phyloP scores from a whole-genome alignment of 2,797 vertebrate genomes.

The Brachymystax lenok region DNA sequence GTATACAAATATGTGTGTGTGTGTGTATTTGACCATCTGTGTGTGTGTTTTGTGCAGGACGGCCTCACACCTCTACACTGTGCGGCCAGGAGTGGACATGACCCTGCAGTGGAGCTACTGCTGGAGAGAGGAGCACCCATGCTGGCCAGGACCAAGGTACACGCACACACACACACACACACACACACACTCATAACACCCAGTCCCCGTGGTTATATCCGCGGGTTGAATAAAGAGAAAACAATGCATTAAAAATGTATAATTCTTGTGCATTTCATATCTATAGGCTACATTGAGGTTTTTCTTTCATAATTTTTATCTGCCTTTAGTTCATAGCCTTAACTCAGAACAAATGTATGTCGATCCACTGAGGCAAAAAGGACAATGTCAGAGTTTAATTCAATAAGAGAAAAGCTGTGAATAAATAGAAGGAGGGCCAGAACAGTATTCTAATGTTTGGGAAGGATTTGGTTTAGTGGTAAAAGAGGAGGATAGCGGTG shows the following conservation, averaged over 20 bases:
- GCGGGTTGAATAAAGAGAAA: too few species aligned
- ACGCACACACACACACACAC: neutral
- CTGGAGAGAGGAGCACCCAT: constrained; percentile 93
- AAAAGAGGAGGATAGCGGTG: too few species aligned
- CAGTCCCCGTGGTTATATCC: too few species aligned
- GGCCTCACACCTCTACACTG: constrained; percentile 96
- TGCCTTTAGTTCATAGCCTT: too few species aligned
- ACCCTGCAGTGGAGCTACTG: constrained; percentile 90
- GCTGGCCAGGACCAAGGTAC: constrained; percentile 95
- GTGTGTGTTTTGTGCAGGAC: constrained; percentile 75
- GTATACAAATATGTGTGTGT: neutral
- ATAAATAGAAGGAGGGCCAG: too few species aligned
- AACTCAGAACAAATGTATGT: too few species aligned
- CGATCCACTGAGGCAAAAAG: too few species aligned
- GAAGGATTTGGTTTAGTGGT: neutral
- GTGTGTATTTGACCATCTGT: neutral
- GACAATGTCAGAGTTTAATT: too few species aligned
- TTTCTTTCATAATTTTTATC: too few species aligned
- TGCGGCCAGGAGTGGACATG: constrained; percentile 94
- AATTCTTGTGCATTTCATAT: constrained; percentile 2
- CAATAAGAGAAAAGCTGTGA: too few species aligned
- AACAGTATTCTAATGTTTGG: too few species aligned
- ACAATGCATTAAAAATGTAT: neutral
- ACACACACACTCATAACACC: constrained; percentile 9
- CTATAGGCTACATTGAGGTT: too few species aligned